Conservation (phyloP, 1,140 invertebrate species). For the Dendrolimus punctatus region DNA sequence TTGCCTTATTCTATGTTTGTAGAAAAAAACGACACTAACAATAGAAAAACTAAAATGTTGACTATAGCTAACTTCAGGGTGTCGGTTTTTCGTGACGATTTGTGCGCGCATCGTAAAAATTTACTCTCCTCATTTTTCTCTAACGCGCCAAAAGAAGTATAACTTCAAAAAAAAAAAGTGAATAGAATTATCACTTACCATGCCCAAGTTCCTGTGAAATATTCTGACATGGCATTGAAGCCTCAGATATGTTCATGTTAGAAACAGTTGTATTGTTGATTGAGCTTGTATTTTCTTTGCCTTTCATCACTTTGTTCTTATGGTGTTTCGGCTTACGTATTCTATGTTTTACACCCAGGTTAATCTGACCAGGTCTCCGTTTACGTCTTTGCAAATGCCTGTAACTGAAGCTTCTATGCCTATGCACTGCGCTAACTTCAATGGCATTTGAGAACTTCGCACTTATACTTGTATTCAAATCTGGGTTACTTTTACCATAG, state of each 20-base stretch:
- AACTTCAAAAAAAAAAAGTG: too few relatives aligned
- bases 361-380: conserved; percentile 68
- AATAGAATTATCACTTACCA: conserved; percentile 20
- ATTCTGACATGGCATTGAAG: conserved; percentile 37
- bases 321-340: conserved; percentile 71
- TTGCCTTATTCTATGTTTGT: too few relatives aligned
- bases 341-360: conserved; percentile 71
- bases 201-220: conserved; percentile 35
- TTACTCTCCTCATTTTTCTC: too few relatives aligned
- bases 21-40: too few relatives aligned
- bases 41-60: too few relatives aligned
- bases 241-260: conserved; percentile 30
- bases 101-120: too few relatives aligned
- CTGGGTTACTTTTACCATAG: conserved; percentile 68
- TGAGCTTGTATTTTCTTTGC: conserved; percentile 8
- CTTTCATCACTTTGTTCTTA: conserved; percentile 29
- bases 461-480: conserved; percentile 46
- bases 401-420: conserved; percentile 24
- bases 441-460: conserved; percentile 50
- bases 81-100: too few relatives aligned
- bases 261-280: conserved; percentile 25
- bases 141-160: too few relatives aligned
- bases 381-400: conserved; percentile 40
- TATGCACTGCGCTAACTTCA: conserved; percentile 28
- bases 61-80: too few relatives aligned